phyloP scores from a whole-genome alignment of 2,888 invertebrate genomes.

The Amaurobius ferox region DNA sequence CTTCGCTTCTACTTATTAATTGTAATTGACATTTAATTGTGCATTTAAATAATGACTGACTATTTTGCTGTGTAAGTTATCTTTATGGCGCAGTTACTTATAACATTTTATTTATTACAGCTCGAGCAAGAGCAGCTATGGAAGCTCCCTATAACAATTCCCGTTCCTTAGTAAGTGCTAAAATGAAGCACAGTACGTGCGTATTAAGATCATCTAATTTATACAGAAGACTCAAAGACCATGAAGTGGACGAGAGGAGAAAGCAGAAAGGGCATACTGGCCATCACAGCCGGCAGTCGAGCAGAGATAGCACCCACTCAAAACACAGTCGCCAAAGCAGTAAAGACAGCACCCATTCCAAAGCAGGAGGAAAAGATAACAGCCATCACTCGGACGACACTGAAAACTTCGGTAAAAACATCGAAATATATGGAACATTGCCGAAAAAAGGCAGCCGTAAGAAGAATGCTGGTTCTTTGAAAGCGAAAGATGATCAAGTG shows the following conservation, averaged over 20 bases:
- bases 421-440: constrained; percentile 91
- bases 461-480: constrained; percentile 67
- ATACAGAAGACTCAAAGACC: constrained; percentile 83
- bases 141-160: constrained; percentile 95
- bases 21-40: too few relatives aligned
- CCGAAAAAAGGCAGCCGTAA: constrained; percentile 87
- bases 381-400: constrained; percentile 47
- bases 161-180: constrained; percentile 90
- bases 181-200: constrained; percentile 96
- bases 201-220: constrained; percentile 92
- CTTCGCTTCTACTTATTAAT: too few relatives aligned
- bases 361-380: constrained; percentile 63
- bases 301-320: constrained; percentile 79
- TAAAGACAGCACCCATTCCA: constrained; percentile 72
- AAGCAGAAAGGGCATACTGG: constrained; percentile 64
- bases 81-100: too few relatives aligned
- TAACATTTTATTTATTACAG: too few relatives aligned
- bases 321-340: constrained; percentile 74
- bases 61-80: too few relatives aligned
- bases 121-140: constrained; percentile 92
- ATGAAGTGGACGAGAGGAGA: constrained; percentile 73
- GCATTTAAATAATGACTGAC: too few relatives aligned
- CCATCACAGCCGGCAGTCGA: constrained; percentile 82
- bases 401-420: constrained; percentile 58
- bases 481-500: constrained; percentile 73